Percentiles rank a stretch among this genome's conserved stretches.
phyloP scores from a whole-genome alignment of 1,140 invertebrate species.

The Batillaria attramentaria region DNA sequence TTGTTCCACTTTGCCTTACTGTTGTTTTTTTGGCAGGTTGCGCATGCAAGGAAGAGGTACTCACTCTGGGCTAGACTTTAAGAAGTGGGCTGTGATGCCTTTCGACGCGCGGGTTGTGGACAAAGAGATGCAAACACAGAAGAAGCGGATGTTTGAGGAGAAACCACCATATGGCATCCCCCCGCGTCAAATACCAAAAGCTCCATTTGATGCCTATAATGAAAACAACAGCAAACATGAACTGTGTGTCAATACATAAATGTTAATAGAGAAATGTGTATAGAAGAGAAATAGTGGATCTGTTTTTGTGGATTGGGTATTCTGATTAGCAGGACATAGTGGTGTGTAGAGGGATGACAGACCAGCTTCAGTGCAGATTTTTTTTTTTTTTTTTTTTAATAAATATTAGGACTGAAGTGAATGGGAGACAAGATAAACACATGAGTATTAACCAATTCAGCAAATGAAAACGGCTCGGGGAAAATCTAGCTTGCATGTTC shows the following conservation, averaged over 20 bases:
- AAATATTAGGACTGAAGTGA: too few relatives aligned
- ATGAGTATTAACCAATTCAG: too few relatives aligned
- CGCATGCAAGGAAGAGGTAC: slow-evolving; percentile 58
- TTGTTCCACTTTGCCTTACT: neutral
- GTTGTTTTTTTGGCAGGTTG: slow-evolving; percentile 41
- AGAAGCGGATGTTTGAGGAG: slow-evolving; percentile 57
- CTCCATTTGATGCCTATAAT: neutral
- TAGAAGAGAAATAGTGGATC: too few relatives aligned
- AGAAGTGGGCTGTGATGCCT: slow-evolving; percentile 47
- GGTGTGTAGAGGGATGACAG: too few relatives aligned
- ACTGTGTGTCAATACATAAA: slow-evolving; percentile 14
- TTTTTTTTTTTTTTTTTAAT: too few relatives aligned
- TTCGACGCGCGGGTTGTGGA: slow-evolving; percentile 48
- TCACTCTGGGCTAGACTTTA: slow-evolving; percentile 55
- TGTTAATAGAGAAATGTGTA: too few relatives aligned
- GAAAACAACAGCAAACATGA: neutral
- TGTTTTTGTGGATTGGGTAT: too few relatives aligned
- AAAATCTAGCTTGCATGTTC: too few relatives aligned
- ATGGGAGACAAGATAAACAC: too few relatives aligned
- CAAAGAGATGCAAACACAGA: slow-evolving; percentile 58
- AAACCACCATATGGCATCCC: slow-evolving; percentile 54
- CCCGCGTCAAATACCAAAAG: slow-evolving; percentile 24
- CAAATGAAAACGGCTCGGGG: too few relatives aligned
- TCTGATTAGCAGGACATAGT: too few relatives aligned
- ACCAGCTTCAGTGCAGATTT: too few relatives aligned